These are phyloP conservation scores for Lepidostoma basale DNA, from an alignment of 1,140 invertebrate species.

Conservation along the genomic window DNA sequence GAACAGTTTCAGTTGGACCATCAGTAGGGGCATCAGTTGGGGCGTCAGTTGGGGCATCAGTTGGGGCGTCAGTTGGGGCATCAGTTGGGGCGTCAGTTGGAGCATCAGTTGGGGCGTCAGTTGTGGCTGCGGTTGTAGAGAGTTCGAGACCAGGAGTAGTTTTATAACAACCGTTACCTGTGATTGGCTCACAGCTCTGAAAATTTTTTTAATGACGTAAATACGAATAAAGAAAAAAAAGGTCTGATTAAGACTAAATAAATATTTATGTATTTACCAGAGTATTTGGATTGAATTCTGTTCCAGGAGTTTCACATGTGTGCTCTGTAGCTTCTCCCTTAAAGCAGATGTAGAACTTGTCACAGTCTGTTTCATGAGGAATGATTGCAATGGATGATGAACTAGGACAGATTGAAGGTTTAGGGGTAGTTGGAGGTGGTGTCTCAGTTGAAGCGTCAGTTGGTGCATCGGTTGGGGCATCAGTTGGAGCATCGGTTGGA, in stretches of 20 bases:
- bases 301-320: background rate
- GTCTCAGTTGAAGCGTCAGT: background rate
- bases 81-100: background rate
- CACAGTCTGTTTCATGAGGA: constrained; percentile 16
- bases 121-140: too few species aligned
- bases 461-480: background rate
- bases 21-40: background rate
- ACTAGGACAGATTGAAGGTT: background rate
- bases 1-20: background rate
- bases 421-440: background rate
- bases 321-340: background rate
- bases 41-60: background rate
- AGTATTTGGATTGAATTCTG: constrained; percentile 2
- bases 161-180: too few species aligned
- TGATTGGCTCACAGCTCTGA: too few species aligned
- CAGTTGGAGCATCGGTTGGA: background rate
- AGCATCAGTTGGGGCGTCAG: background rate
- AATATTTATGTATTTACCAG: background rate
- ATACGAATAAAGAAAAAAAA: too few species aligned
- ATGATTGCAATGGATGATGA: background rate
- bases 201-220: too few species aligned
- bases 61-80: background rate
- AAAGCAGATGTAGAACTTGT: constrained; percentile 25
- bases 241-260: too few species aligned
- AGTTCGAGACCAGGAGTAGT: too few species aligned